A percentile compares a stretch with the other conserved stretches of the same genome.
Evolutionary conservation across 2,113 vertebrate species (phyloP).

Genomic region (Archilochus colubris): DNA sequence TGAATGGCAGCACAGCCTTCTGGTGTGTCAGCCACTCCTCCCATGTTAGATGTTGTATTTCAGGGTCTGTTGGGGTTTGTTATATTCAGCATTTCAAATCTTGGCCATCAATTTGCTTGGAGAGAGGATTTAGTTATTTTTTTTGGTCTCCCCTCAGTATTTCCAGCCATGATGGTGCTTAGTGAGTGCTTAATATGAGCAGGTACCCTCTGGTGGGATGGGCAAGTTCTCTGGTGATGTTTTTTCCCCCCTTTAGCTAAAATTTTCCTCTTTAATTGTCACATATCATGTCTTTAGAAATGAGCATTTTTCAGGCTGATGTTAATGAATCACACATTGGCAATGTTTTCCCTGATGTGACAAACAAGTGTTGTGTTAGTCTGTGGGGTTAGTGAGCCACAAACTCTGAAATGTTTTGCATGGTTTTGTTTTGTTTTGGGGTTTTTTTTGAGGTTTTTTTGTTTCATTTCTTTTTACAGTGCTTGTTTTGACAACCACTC

Average conservation of each 20-base stretch:
- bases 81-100: neutral
- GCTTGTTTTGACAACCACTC: neutral
- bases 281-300: neutral
- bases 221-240: neutral
- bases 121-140: neutral
- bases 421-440: accelerated
- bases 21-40: no score
- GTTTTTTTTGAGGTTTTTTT: no score
- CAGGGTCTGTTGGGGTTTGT: neutral
- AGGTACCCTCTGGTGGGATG: neutral
- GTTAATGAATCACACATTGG: conserved; percentile 1
- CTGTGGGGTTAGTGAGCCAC: conserved; percentile 35
- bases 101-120: neutral
- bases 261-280: neutral
- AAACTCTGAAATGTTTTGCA: neutral
- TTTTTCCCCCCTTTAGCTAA: neutral
- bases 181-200: neutral
- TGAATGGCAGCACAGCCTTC: no score
- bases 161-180: neutral
- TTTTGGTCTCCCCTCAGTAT: neutral
- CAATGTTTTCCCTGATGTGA: neutral
- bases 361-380: neutral
- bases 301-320: neutral
- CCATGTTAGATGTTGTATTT: neutral
- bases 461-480: neutral